A percentile compares a stretch with the other conserved stretches of the same genome.
Conservation (phyloP, 2,113 vertebrate species). For the Tympanuchus pallidicinctus region DNA sequence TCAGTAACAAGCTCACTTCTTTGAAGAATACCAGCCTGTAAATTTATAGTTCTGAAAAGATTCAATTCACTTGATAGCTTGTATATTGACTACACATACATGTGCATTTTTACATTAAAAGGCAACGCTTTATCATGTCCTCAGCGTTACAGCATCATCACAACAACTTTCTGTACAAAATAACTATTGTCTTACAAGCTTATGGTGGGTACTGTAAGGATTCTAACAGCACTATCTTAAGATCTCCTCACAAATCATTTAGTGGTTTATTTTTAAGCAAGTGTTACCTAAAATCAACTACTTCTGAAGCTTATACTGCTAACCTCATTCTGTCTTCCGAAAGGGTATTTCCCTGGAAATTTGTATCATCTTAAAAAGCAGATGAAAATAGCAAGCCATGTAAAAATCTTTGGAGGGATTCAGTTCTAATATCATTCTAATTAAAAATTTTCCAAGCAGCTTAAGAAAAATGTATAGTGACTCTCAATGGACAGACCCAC, state of each 20-base stretch:
- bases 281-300: slow-evolving; percentile 4
- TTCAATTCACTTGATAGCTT: neutral
- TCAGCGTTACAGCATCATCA: neutral
- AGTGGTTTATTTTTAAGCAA: neutral
- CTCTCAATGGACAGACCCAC: neutral
- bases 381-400: neutral
- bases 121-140: neutral
- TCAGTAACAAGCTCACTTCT: neutral
- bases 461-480: slow-evolving; percentile 5
- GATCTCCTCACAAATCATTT: neutral
- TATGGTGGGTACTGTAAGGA: neutral
- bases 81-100: neutral
- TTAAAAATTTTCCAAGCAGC: slow-evolving; percentile 25
- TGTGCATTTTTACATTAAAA: neutral
- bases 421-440: slow-evolving; percentile 6
- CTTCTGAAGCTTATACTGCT: neutral
- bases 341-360: slow-evolving; percentile 50
- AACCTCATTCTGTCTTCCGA: slow-evolving; percentile 64
- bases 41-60: neutral
- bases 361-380: slow-evolving; percentile 35
- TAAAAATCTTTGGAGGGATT: slow-evolving; percentile 42
- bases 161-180: neutral
- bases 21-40: neutral
- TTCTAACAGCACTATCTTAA: neutral
- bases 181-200: neutral